Conservation (phyloP, 2,888 invertebrate genomes). For the Micropterix aruncella region DNA sequence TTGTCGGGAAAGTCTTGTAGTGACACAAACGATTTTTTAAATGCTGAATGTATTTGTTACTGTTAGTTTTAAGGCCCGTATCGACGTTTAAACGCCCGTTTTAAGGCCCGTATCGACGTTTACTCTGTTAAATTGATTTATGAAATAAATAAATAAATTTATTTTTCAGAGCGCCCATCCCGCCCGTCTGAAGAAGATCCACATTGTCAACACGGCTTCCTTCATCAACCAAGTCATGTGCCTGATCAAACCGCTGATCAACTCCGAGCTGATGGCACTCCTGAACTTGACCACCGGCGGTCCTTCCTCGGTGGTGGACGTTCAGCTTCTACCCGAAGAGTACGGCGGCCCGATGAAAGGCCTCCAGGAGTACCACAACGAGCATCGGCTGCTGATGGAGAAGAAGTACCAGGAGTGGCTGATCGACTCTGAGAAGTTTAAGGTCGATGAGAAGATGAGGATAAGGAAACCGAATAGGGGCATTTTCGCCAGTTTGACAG, state of each 20-base stretch:
- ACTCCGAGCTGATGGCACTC: slow-evolving; percentile 43
- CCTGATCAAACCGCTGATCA: slow-evolving; percentile 47
- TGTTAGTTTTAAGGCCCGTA: too few relatives aligned
- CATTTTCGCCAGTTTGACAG: slow-evolving; percentile 35
- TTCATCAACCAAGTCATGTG: slow-evolving; percentile 57
- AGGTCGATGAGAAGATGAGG: slow-evolving; percentile 33
- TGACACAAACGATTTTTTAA: too few relatives aligned
- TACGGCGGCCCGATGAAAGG: slow-evolving; percentile 44
- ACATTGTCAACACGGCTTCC: slow-evolving; percentile 49
- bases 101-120: too few relatives aligned
- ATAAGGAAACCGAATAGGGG: slow-evolving; percentile 34
- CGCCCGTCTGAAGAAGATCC: slow-evolving; percentile 47
- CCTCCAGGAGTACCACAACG: slow-evolving; percentile 38
- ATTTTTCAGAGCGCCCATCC: slow-evolving; percentile 53
- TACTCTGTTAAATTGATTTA: too few relatives aligned
- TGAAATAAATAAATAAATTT: slow-evolving; percentile 23
- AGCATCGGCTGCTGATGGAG: slow-evolving; percentile 39
- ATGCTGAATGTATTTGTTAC: too few relatives aligned
- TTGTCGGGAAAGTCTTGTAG: too few relatives aligned
- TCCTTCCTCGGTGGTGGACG: slow-evolving; percentile 31
- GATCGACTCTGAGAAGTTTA: slow-evolving; percentile 41
- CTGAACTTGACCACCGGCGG: slow-evolving; percentile 42
- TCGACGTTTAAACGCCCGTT: too few relatives aligned
- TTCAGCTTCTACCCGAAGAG: slow-evolving; percentile 34
- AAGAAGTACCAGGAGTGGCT: slow-evolving; percentile 47